These are phyloP conservation scores for Dasyurus viverrinus DNA, from an alignment of 2,113 vertebrate genomes.

Conservation along the genomic window DNA sequence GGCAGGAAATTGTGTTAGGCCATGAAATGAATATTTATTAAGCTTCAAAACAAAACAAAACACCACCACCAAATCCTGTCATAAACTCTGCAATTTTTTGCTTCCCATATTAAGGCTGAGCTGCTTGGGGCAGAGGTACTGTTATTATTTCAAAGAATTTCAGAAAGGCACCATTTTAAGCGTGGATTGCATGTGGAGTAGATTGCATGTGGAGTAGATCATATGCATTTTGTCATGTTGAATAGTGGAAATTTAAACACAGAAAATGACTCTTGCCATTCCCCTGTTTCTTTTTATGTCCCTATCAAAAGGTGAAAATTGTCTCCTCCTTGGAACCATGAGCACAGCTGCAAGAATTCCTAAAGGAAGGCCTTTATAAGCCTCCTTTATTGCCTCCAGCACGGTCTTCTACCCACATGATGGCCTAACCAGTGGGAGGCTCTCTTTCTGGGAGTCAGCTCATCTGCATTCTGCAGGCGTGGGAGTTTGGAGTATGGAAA, in stretches of 20 bases:
- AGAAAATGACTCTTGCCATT: conserved; percentile 37
- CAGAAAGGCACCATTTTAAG: conserved; percentile 22
- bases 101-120: conserved; percentile 1
- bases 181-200: neutral
- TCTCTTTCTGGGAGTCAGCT: conserved; percentile 39
- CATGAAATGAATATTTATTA: conserved; percentile 62
- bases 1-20: conserved; percentile 47
- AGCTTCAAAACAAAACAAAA: neutral
- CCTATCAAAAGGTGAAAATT: conserved; percentile 58
- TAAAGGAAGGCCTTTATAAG: conserved; percentile 20
- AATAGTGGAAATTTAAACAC: conserved; percentile 51
- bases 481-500: neutral
- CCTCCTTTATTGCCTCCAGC: conserved; percentile 33
- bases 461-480: conserved; percentile 33
- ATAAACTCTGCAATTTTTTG: neutral
- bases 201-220: neutral
- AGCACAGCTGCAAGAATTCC: neutral
- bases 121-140: neutral
- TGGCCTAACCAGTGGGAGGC: neutral
- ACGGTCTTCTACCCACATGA: neutral
- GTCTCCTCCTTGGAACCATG: conserved; percentile 39
- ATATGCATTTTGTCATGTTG: conserved; percentile 15
- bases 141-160: conserved; percentile 17
- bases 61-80: neutral
- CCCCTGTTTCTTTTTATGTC: conserved; percentile 33